These are phyloP conservation scores for Tiphia femorata DNA, from an alignment of 2,888 invertebrate genomes.

Conservation along the genomic window DNA sequence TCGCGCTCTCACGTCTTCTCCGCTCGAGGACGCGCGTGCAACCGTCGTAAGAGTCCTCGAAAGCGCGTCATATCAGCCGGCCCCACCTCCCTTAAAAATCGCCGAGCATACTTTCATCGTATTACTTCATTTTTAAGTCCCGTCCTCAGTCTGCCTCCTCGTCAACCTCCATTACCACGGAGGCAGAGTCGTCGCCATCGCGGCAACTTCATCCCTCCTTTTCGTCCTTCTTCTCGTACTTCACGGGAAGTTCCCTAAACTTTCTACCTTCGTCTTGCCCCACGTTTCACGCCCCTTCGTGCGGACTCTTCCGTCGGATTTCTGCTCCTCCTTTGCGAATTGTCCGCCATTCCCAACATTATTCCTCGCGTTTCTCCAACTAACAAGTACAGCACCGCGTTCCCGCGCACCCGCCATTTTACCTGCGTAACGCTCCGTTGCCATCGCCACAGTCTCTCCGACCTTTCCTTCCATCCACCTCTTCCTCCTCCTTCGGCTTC, in stretches of 20 bases:
- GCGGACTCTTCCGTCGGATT: no score
- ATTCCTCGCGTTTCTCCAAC: background rate
- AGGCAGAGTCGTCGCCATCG: no score
- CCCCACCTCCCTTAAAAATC: conserved; percentile 51
- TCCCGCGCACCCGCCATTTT: conserved; percentile 45
- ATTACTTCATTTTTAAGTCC: conserved; percentile 58
- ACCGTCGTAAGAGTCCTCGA: conserved; percentile 10
- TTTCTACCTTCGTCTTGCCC: no score
- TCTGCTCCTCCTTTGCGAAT: no score
- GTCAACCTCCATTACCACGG: background rate
- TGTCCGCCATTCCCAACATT: conserved; percentile 1
- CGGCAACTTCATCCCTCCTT: no score
- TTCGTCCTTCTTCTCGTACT: no score
- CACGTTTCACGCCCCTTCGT: no score
- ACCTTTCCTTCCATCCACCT: background rate
- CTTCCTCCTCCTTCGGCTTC: background rate
- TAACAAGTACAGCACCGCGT: conserved; percentile 17
- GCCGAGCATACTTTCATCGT: conserved; percentile 54
- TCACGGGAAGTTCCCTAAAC: no score
- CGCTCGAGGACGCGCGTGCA: conserved; percentile 9
- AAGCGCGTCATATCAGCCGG: conserved; percentile 19
- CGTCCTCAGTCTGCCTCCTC: no score
- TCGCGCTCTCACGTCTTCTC: background rate
- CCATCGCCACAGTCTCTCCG: no score
- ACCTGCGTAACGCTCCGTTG: conserved; percentile 27